Conservation (phyloP, 1,140 invertebrate genomes). For the Hirudo medicinalis region DNA sequence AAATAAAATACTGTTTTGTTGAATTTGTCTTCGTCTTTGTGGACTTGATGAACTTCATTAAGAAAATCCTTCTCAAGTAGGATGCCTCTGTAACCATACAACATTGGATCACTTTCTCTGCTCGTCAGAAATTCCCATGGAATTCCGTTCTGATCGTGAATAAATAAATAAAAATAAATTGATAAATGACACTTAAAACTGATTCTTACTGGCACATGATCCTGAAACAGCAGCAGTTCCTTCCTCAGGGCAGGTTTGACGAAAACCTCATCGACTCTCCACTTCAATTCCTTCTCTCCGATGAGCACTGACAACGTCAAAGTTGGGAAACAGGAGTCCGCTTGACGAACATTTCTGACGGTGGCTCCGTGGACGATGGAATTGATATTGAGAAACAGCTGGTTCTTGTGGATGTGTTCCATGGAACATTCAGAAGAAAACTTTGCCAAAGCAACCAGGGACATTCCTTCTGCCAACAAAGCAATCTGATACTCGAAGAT, state of each 20-base stretch:
- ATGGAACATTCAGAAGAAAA: constrained; percentile 17
- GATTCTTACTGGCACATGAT: background rate
- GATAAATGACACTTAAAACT: background rate
- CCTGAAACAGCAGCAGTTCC: constrained; percentile 14
- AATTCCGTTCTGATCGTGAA: background rate
- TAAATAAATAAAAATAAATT: background rate
- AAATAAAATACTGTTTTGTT: too few species aligned
- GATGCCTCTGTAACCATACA: constrained; percentile 22
- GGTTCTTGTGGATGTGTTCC: constrained; percentile 13
- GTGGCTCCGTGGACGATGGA: constrained; percentile 19
- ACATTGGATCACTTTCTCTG: constrained; percentile 4
- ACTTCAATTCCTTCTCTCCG: constrained; percentile 22
- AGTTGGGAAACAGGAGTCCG: background rate
- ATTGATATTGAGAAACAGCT: constrained; percentile 16
- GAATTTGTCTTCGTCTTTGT: constrained; percentile 15
- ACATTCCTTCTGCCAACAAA: constrained; percentile 15
- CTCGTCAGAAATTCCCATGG: constrained; percentile 18
- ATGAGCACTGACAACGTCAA: constrained; percentile 16
- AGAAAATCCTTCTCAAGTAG: constrained; percentile 21
- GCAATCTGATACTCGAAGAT: constrained; percentile 22
- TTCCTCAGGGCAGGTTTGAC: constrained; percentile 19
- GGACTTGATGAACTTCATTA: background rate
- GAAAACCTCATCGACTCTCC: constrained; percentile 22
- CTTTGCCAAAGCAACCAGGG: constrained; percentile 8
- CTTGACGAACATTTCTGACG: background rate